These are phyloP conservation scores for Mastomys coucha DNA, from an alignment of 2,113 vertebrate species.

Conservation along the genomic window DNA sequence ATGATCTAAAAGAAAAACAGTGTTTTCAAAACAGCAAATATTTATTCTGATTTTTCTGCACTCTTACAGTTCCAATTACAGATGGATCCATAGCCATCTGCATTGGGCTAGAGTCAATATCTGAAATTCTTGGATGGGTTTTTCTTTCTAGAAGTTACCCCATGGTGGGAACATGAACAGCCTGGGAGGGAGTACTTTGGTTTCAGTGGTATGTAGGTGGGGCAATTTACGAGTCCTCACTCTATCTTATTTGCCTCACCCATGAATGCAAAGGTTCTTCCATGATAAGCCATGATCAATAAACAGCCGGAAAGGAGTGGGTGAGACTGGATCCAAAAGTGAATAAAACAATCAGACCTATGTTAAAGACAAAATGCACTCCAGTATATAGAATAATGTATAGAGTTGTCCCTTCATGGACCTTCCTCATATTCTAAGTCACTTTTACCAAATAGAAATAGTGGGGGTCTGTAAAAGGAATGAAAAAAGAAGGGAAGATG, in stretches of 20 bases:
- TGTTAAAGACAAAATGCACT: not conserved
- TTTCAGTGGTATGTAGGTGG: not conserved
- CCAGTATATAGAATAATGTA: not conserved
- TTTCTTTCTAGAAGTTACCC: not conserved
- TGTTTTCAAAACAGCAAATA: not conserved
- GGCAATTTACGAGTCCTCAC: not conserved
- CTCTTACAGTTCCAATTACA: not conserved
- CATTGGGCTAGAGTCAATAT: not conserved
- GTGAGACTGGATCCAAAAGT: not conserved
- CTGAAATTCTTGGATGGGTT: accelerated
- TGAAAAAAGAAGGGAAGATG: not conserved
- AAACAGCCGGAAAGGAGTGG: not conserved
- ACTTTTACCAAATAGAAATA: not conserved
- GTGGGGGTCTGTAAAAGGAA: not conserved
- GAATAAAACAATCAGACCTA: not conserved
- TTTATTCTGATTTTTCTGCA: not conserved
- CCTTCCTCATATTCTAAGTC: not conserved
- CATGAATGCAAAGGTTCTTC: not conserved
- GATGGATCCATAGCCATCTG: accelerated
- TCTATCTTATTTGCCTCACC: not conserved
- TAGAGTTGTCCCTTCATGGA: not conserved
- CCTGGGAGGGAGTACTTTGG: not conserved
- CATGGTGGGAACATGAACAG: accelerated
- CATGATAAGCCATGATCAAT: constrained; percentile 6
- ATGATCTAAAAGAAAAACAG: not conserved